A percentile compares a stretch with the other conserved stretches of the same genome.
Evolutionary conservation across 2,113 vertebrate species (phyloP).

Genomic region (Psettodes erumei): DNA sequence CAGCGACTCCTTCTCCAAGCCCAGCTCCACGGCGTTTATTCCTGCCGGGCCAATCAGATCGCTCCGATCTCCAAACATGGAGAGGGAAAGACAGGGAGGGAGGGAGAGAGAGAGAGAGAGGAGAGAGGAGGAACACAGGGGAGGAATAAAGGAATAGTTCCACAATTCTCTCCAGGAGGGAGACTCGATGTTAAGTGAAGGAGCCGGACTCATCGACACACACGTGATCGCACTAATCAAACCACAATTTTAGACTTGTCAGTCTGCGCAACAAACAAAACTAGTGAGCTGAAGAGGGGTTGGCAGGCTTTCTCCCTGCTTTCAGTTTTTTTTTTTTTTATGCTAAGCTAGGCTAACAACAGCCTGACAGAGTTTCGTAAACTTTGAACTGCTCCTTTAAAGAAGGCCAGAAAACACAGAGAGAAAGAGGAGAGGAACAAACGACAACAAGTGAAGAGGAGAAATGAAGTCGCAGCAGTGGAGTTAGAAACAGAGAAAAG

Average conservation of each 20-base stretch:
- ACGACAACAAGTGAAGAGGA: neutral
- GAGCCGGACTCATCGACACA: neutral
- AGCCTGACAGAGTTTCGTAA: too few species aligned
- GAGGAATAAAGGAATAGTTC: constrained; percentile 5
- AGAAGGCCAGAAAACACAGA: too few species aligned
- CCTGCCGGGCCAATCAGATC: constrained; percentile 71
- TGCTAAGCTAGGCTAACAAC: neutral
- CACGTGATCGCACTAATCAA: too few species aligned
- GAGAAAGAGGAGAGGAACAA: neutral
- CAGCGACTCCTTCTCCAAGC: constrained; percentile 89
- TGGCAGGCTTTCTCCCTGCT: neutral
- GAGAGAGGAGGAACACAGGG: neutral
- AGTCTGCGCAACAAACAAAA: neutral
- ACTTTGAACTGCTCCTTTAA: too few species aligned
- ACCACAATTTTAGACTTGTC: neutral
- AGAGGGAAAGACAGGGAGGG: constrained; percentile 6
- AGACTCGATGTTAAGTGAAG: neutral
- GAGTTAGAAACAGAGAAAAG: neutral
- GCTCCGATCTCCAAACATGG: constrained; percentile 60
- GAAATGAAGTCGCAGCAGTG: neutral
- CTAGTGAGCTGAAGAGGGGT: neutral
- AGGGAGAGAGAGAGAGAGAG: constrained; percentile 17
- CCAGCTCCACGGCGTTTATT: constrained; percentile 82
- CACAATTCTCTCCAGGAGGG: neutral
- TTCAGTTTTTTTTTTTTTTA: neutral